These are phyloP conservation scores for Neotoxoptera formosana DNA, from an alignment of 1,140 invertebrate genomes.

Conservation along the genomic window DNA sequence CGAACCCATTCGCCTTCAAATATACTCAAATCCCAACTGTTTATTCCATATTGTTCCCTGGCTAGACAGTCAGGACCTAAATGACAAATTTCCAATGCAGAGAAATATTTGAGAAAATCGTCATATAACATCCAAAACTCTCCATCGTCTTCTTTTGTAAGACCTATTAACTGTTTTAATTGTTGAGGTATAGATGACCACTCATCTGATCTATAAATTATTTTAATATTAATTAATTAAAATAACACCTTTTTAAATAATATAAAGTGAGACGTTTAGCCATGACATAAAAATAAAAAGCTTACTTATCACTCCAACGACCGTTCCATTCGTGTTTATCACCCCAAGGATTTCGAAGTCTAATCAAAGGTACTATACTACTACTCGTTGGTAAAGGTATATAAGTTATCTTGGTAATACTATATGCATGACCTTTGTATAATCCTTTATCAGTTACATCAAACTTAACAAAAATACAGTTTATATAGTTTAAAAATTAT, in stretches of 20 bases:
- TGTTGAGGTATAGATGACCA: constrained; percentile 93
- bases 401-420: constrained; percentile 90
- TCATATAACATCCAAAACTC: constrained; percentile 98
- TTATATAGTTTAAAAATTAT: neutral
- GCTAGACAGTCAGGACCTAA: constrained; percentile 92
- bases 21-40: constrained; percentile 89
- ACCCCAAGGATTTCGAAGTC: constrained; percentile 97
- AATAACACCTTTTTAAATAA: neutral
- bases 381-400: constrained; percentile 75
- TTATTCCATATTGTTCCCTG: constrained; percentile 71
- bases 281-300: constrained; percentile 8
- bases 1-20: constrained; percentile 95
- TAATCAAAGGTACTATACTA: constrained; percentile 85
- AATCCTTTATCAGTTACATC: constrained; percentile 90
- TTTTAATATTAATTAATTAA: neutral
- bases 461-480: constrained; percentile 68
- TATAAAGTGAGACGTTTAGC: too few relatives aligned
- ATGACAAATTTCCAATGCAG: constrained; percentile 92
- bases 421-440: constrained; percentile 96
- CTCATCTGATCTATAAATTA: constrained; percentile 76
- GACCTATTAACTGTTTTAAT: constrained; percentile 86
- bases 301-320: constrained; percentile 91
- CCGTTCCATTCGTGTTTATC: constrained; percentile 98
- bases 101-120: constrained; percentile 80
- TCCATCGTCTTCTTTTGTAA: constrained; percentile 94